phyloP scores from a whole-genome alignment of 2,113 vertebrate species.

The Puma concolor region DNA sequence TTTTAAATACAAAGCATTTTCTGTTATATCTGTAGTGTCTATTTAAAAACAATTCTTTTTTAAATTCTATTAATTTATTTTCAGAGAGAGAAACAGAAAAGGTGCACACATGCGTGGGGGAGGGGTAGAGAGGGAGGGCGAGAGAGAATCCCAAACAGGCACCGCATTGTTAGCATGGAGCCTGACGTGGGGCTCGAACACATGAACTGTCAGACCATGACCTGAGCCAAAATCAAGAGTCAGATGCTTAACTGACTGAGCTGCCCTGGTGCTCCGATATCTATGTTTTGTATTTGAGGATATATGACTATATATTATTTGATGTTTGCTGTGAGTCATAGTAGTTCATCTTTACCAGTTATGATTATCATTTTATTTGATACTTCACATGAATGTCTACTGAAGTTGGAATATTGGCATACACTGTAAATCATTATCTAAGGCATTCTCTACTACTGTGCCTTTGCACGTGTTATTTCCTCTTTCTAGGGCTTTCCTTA shows the following conservation, averaged over 20 bases:
- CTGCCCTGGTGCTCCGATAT: too few relatives aligned
- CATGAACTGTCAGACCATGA: too few relatives aligned
- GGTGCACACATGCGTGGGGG: too few relatives aligned
- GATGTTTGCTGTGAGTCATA: neutral
- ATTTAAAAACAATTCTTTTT: neutral
- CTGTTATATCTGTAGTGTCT: neutral
- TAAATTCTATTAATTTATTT: too few relatives aligned
- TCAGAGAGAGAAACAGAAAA: too few relatives aligned
- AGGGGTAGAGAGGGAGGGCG: too few relatives aligned
- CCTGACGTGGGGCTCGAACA: too few relatives aligned
- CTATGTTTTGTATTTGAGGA: neutral
- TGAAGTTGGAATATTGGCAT: neutral
- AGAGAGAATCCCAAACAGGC: too few relatives aligned
- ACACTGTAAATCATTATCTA: neutral
- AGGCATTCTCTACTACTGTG: neutral
- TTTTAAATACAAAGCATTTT: conserved; percentile 1
- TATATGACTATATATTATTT: neutral
- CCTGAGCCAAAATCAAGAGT: too few relatives aligned
- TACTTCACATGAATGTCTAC: neutral
- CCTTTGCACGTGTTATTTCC: neutral
- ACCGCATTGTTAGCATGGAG: too few relatives aligned
- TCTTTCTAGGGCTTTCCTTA: neutral
- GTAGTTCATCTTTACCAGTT: neutral
- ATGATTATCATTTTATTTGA: neutral
- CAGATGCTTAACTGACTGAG: too few relatives aligned